Conservation (phyloP, 2,797 vertebrate species). For the Helicolenus hilgendorfi region DNA sequence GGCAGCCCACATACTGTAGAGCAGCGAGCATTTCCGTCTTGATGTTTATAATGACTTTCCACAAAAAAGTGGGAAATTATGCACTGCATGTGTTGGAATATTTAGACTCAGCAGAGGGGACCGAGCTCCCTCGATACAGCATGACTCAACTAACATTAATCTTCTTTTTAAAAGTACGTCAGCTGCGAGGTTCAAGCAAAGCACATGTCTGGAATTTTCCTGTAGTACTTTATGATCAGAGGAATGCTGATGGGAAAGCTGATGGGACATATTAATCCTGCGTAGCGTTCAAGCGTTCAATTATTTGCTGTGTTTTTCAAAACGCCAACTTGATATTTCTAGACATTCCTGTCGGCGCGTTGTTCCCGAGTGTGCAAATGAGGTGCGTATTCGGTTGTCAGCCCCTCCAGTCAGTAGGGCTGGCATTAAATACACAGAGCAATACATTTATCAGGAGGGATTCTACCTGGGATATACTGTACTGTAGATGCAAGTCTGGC, state of each 20-base stretch:
- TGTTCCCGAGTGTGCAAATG: background rate
- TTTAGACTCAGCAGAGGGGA: constrained; percentile 58
- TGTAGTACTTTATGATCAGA: background rate
- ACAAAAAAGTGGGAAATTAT: constrained; percentile 60
- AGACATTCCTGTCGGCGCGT: background rate
- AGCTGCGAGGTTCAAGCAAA: constrained; percentile 39
- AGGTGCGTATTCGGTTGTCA: background rate
- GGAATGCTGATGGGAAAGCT: constrained; percentile 6
- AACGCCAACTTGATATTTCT: background rate
- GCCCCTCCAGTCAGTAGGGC: background rate
- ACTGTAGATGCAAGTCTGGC: background rate
- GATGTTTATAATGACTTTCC: constrained; percentile 67
- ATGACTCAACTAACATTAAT: constrained; percentile 62
- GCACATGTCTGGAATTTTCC: constrained; percentile 36
- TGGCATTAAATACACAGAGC: background rate
- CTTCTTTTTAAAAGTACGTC: constrained; percentile 61
- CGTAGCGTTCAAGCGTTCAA: background rate
- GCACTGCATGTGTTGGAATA: constrained; percentile 39
- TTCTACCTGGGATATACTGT: background rate
- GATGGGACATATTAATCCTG: constrained; percentile 2
- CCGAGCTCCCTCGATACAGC: constrained; percentile 22
- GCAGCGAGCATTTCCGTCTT: constrained; percentile 50
- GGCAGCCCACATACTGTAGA: constrained; percentile 21
- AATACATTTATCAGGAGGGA: background rate
- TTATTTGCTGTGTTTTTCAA: background rate